phyloP scores from a whole-genome alignment of 53 echinoderm and acorn worm genomes.

The Luidia sarsii region DNA sequence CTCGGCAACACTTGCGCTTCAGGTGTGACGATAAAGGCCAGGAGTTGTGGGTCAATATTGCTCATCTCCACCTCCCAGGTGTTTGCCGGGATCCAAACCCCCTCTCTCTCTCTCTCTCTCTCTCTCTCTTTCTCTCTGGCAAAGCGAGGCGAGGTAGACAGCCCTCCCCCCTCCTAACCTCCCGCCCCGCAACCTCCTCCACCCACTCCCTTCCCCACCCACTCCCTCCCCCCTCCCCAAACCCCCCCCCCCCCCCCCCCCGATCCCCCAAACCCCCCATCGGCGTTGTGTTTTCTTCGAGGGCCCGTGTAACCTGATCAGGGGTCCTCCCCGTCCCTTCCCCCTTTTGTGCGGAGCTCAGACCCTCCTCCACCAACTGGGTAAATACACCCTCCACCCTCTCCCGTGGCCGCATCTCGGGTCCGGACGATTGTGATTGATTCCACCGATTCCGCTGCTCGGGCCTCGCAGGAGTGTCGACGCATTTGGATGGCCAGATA shows the following conservation, averaged over 20 bases:
- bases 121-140: no score
- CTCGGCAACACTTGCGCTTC: constrained; percentile 35
- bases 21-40: constrained; percentile 48
- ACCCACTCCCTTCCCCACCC: no score
- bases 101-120: no score
- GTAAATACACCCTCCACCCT: constrained; percentile 35
- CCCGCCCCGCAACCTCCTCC: no score
- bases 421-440: constrained; percentile 39
- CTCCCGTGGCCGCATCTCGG: constrained; percentile 11
- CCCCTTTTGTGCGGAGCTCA: constrained; percentile 33
- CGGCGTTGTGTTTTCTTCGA: constrained; percentile 1
- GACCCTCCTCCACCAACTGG: constrained; percentile 46
- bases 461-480: background rate
- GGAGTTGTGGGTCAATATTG: constrained; percentile 59
- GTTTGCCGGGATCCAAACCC: constrained; percentile 24
- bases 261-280: background rate
- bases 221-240: no score
- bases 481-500: constrained; percentile 11
- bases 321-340: no score
- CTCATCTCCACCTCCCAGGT: constrained; percentile 58
- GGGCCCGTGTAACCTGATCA: constrained; percentile 32
- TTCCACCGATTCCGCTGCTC: background rate
- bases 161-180: no score
- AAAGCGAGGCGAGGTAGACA: constrained; percentile 1
- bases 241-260: no score